These are phyloP conservation scores for Metalampra italica DNA, from an alignment of 2,888 invertebrate species.

Conservation along the genomic window DNA sequence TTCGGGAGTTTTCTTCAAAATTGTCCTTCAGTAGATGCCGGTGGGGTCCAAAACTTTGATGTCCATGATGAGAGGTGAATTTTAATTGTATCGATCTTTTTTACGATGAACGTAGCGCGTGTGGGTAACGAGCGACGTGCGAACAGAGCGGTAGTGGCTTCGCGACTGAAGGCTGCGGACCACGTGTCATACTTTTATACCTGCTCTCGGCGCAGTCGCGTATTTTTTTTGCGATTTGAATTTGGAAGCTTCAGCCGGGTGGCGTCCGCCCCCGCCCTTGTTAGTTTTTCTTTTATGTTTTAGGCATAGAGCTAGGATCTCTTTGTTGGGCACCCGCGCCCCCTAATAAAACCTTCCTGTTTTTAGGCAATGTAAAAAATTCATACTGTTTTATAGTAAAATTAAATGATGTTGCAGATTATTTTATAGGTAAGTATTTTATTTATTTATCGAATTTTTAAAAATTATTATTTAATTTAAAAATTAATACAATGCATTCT, in stretches of 20 bases:
- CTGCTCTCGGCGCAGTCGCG: slow-evolving; percentile 58
- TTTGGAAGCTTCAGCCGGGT: slow-evolving; percentile 75
- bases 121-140: slow-evolving; percentile 49
- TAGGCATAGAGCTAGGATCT: too few relatives aligned
- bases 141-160: slow-evolving; percentile 42
- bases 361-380: slow-evolving; percentile 35
- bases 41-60: slow-evolving; percentile 72
- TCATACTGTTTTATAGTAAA: slow-evolving; percentile 37
- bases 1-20: slow-evolving; percentile 8
- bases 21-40: slow-evolving; percentile 60
- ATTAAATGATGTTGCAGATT: not conserved
- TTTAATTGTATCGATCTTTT: slow-evolving; percentile 61
- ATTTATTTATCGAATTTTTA: too few relatives aligned
- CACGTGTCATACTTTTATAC: slow-evolving; percentile 72
- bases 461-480: too few relatives aligned
- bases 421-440: too few relatives aligned
- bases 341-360: too few relatives aligned
- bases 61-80: slow-evolving; percentile 50
- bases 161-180: slow-evolving; percentile 54
- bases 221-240: slow-evolving; percentile 73
- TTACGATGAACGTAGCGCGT: slow-evolving; percentile 49
- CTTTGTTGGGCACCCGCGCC: too few relatives aligned
- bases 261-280: slow-evolving; percentile 67
- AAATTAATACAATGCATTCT: too few relatives aligned
- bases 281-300: slow-evolving; percentile 28